These are phyloP conservation scores for Aspiorhynchus laticeps DNA, from an alignment of 2,113 vertebrate species.

Conservation along the genomic window DNA sequence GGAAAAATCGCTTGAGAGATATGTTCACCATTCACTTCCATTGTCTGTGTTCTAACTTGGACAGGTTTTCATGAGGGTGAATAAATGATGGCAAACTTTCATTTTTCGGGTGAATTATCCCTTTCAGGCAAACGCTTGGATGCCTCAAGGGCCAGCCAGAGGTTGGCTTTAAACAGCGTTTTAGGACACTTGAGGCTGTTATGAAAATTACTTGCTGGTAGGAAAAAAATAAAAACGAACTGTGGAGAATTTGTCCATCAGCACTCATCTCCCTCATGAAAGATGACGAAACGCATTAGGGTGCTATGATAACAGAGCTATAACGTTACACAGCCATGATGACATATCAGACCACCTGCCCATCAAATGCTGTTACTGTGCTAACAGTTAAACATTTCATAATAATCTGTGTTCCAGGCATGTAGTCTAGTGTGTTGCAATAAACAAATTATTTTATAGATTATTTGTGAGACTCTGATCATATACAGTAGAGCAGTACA, in stretches of 20 bases:
- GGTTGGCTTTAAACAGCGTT: not conserved
- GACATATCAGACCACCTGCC: not conserved
- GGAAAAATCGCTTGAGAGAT: not conserved
- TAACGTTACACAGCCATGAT: slow-evolving; percentile 10
- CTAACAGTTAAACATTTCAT: not conserved
- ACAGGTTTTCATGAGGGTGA: not conserved
- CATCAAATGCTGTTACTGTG: not conserved
- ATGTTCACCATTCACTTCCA: not conserved
- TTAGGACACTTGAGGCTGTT: not conserved
- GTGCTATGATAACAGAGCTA: slow-evolving; percentile 4
- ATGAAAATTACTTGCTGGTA: not conserved
- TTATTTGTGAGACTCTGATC: not conserved
- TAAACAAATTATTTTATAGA: not conserved
- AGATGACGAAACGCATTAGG: slow-evolving; percentile 4
- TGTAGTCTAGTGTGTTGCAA: not conserved
- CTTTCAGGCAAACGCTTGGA: not conserved
- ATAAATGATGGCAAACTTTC: not conserved
- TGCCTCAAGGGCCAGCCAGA: not conserved
- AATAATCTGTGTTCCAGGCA: not conserved
- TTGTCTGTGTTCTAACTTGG: not conserved
- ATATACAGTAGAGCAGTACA: not conserved
- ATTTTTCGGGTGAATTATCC: not conserved
- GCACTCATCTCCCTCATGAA: not conserved
- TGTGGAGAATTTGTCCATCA: not conserved
- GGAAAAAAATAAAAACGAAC: not conserved